These are phyloP conservation scores for Phragmatobia fuliginosa DNA, from an alignment of 2,888 invertebrate genomes.

Conservation along the genomic window DNA sequence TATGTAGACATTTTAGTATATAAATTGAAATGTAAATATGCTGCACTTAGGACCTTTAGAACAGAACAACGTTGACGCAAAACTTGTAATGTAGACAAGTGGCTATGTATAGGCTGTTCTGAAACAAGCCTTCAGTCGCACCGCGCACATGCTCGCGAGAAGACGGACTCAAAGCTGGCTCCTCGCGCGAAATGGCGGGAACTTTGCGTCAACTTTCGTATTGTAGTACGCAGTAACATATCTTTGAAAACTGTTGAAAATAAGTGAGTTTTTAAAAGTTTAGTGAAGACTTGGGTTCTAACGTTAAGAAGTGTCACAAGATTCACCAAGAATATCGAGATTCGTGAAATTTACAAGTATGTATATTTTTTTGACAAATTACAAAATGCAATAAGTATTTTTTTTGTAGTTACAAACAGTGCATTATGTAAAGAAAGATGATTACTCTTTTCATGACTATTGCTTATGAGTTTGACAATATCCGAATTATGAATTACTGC, in stretches of 20 bases:
- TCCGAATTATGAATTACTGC: not conserved
- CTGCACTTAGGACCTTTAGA: conserved; percentile 47
- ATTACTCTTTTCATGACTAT: not conserved
- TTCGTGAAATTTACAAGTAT: conserved; percentile 9
- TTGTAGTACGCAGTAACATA: conserved; percentile 55
- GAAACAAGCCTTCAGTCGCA: conserved; percentile 78
- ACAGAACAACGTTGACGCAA: conserved; percentile 52
- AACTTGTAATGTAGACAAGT: conserved; percentile 82
- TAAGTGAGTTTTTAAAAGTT: conserved; percentile 29
- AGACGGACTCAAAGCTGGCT: conserved; percentile 60
- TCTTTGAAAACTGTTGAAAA: conserved; percentile 27
- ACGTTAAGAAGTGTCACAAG: conserved; percentile 36
- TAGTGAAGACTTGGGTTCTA: conserved; percentile 28
- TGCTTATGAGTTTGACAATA: not conserved
- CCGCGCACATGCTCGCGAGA: conserved; percentile 78
- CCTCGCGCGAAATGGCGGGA: conserved; percentile 71
- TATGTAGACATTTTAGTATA: conserved; percentile 8
- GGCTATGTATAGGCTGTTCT: conserved; percentile 74
- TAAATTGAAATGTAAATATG: not conserved
- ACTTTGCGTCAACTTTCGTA: conserved; percentile 78
- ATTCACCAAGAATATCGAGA: conserved; percentile 25
- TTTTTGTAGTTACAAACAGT: not conserved
- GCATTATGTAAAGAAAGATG: not conserved
- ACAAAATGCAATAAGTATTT: not conserved
- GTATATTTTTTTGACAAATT: conserved; percentile 1